Percentiles rank a stretch among this genome's conserved stretches.
These are phyloP conservation scores for Heliconius himera DNA, from an alignment of 1,140 invertebrate species.

Conservation along the genomic window DNA sequence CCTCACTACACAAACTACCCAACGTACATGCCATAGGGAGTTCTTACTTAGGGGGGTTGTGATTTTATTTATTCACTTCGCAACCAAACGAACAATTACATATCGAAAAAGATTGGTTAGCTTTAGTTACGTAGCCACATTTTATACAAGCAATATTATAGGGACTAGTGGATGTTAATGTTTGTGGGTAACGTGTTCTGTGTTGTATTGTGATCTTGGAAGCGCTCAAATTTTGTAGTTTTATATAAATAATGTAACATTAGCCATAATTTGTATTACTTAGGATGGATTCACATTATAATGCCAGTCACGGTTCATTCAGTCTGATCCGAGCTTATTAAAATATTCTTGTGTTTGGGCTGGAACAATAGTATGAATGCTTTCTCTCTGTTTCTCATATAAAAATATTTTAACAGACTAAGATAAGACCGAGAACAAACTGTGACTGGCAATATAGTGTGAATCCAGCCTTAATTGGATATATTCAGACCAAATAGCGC, in stretches of 20 bases:
- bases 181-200: conserved; percentile 39
- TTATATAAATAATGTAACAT: conserved; percentile 49
- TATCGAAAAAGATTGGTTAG: conserved; percentile 67
- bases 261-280: conserved; percentile 41
- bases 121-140: conserved; percentile 46
- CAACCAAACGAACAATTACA: conserved; percentile 62
- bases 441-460: too few relatives aligned
- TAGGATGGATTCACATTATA: neutral
- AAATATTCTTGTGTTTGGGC: too few relatives aligned
- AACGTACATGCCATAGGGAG: conserved; percentile 33
- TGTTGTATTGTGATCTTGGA: conserved; percentile 58
- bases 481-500: conserved; percentile 45
- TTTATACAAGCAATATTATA: conserved; percentile 45
- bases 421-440: too few relatives aligned
- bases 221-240: conserved; percentile 78
- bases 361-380: too few relatives aligned
- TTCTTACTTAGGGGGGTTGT: conserved; percentile 58
- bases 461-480: conserved; percentile 4
- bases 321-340: too few relatives aligned
- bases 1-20: conserved; percentile 26
- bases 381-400: too few relatives aligned
- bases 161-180: conserved; percentile 43
- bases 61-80: conserved; percentile 53
- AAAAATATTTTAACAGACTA: too few relatives aligned
- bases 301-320: too few relatives aligned